Base-by-base conservation (phyloP, 2,888 invertebrate genomes). In the Papilio gigon region DNA sequence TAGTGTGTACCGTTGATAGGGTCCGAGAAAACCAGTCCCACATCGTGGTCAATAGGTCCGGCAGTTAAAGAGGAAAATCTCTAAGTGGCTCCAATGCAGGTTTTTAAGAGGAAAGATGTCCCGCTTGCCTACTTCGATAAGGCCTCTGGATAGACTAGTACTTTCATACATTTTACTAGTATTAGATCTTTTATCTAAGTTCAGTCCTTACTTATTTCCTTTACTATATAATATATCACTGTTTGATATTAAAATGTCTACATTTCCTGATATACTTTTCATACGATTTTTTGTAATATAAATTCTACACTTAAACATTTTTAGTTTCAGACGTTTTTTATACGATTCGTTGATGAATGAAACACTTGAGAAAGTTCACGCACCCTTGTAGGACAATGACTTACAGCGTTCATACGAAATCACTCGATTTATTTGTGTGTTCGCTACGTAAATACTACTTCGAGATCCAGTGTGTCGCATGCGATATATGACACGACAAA, bases 41-140 rank as follows among this genome's bases (percentile, higher is more conserved):
- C 44, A 68, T 40, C 65, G 65, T 65, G 60, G 65, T 61, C 58
- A 65, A 65, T 65, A 69, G 69, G 53, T 65, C 65, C 69, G 53
- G 64, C 47, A 59, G 33, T 63, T 68, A 63, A 65, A 47, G 20
- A 47, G 47, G 47, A 44, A 44, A 65, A 50, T 50, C 25, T 64
- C 58, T 68, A 40, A 56, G 64, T 59, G 47, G 20, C 63, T 47
- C 27, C 35, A 22, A 20, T 68, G 60, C 69, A 65, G 65, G 69
- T 65, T 69, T 58, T 68, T 42, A 40, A 53, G 11, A 25, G 30
- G 33, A 61, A 47, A 40, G 60, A 59, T 47, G 69, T 61, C 3
- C 69, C 53, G 53, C 9, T 69, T 65, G 63, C 69, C 65, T 61
- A 69, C 20, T 64, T 68, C 33, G 68, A 62, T 67, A 67, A 50